Evolutionary conservation across 2,888 invertebrate genomes (phyloP).

Genomic region (Eurytoma adleriae): DNA sequence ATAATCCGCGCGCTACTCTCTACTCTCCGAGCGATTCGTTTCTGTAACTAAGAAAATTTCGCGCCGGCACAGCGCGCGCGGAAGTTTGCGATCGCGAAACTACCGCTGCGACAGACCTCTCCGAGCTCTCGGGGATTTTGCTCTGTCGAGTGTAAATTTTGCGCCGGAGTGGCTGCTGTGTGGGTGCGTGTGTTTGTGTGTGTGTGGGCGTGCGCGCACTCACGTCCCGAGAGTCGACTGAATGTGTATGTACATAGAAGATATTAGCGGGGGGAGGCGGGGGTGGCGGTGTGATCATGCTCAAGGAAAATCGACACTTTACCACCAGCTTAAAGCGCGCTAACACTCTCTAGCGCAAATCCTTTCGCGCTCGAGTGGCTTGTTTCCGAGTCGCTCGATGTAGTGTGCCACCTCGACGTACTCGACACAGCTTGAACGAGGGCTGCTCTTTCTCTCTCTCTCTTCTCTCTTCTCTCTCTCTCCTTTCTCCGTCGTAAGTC

Average conservation of each 20-base stretch:
- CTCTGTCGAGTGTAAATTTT: constrained; percentile 50
- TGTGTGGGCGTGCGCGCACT: constrained; percentile 3
- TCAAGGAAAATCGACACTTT: constrained; percentile 56
- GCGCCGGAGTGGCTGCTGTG: background rate
- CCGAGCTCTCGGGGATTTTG: constrained; percentile 17
- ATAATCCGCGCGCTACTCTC: no score
- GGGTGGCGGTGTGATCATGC: constrained; percentile 43
- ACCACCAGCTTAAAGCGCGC: constrained; percentile 51
- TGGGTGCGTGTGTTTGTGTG: background rate
- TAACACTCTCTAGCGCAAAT: constrained; percentile 46
- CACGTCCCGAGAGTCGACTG: constrained; percentile 31
- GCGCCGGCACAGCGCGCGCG: background rate
- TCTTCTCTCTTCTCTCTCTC: constrained; percentile 16
- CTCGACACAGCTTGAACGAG: constrained; percentile 51
- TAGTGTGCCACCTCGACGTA: constrained; percentile 46
- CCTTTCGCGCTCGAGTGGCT: constrained; percentile 53
- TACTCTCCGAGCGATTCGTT: no score
- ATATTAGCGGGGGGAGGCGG: no score
- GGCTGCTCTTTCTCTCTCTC: constrained; percentile 57
- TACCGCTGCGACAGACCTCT: background rate
- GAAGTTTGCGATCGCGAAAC: background rate
- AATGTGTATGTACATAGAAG: constrained; percentile 29
- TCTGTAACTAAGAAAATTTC: no score
- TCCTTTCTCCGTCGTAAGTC: background rate
- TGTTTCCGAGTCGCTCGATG: constrained; percentile 36